Evolutionary conservation across 2,888 invertebrate species (phyloP), one percentile per base, ranked within the genome.

Genomic region (Adelognathus sp.): DNA sequence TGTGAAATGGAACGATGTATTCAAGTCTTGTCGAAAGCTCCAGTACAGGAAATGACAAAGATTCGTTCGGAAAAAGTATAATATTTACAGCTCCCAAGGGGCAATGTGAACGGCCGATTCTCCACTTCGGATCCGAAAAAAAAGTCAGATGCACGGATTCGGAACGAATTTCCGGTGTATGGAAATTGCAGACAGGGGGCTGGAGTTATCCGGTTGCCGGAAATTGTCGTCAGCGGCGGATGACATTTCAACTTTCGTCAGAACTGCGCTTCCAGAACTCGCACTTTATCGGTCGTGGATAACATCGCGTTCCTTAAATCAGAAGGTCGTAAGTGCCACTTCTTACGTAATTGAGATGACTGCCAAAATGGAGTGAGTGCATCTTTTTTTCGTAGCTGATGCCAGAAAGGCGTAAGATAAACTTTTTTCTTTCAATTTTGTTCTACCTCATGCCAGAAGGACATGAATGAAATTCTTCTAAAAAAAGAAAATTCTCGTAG

Each of bases 121-220:
- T 1, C 39, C 39, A 27, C 61, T 27, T 41, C 52, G 60, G 44
- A 64, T 44, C 41, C 61, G 61, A 31, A n/a, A n/a, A n/a, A n/a
- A n/a, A n/a, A 16, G 33, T n/a, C 21, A 21, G 36, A 27, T n/a
- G 33, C 39, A 64, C 33, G 72, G 72, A 77, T 77, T 77, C 72
- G 72, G 72, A 77, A 77, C 67, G 67, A 77, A 77, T 77, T 77
- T 77, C 77, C 77, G 77, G 77, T 72, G 54, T 56, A 67, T 50
- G 72, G 56, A 72, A 56, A 11, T 14, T 24, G 39, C 3, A 36
- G 11, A 21, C 2, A 24, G 24, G 52, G 50, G 52, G 76, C 50
- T 66, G 39, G 64, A 71, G 50, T 64, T 76, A 71, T 76, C 76
- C 76, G 76, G 58, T 76, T 66, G 71, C 76, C 76, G 76, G 76